These are phyloP conservation scores for Teleopsis dalmanni DNA, from an alignment of 1,140 invertebrate species.

Conservation along the genomic window DNA sequence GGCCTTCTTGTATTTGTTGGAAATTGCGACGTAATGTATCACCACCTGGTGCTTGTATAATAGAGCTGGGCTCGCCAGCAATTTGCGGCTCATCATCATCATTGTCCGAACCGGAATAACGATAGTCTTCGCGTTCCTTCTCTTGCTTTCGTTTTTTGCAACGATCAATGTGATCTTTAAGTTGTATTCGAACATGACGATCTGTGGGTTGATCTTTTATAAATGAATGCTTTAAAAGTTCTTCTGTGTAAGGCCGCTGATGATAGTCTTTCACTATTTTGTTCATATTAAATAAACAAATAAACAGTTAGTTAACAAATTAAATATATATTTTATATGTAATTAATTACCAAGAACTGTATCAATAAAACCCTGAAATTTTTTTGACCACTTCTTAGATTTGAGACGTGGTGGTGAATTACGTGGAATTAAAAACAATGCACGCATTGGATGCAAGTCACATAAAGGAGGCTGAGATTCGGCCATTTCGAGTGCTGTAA, in stretches of 20 bases:
- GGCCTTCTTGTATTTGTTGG: conserved; percentile 90
- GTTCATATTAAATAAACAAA: conserved; percentile 11
- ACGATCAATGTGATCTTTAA: conserved; percentile 98
- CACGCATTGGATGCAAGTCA: conserved; percentile 99
- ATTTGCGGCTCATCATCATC: conserved; percentile 79
- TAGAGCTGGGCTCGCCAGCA: conserved; percentile 81
- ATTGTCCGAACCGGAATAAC: conserved; percentile 80
- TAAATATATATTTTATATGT: background rate
- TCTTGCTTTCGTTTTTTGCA: conserved; percentile 92
- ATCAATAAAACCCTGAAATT: conserved; percentile 75
- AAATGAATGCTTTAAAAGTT: conserved; percentile 94
- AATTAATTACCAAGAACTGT: conserved; percentile 46
- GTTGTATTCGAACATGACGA: conserved; percentile 92
- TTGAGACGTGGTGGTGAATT: conserved; percentile 95
- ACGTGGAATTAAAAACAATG: conserved; percentile 95
- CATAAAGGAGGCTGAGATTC: conserved; percentile 97
- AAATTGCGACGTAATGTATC: conserved; percentile 92
- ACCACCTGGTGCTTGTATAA: conserved; percentile 80
- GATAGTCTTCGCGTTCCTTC: conserved; percentile 76
- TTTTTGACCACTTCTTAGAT: conserved; percentile 97
- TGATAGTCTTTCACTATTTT: conserved; percentile 95
- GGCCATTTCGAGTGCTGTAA: conserved; percentile 99
- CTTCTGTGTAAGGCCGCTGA: conserved; percentile 95
- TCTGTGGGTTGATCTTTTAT: conserved; percentile 97
- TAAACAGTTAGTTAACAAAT: background rate